Conservation (phyloP, 2,113 vertebrate genomes). For the Cavia aperea region DNA sequence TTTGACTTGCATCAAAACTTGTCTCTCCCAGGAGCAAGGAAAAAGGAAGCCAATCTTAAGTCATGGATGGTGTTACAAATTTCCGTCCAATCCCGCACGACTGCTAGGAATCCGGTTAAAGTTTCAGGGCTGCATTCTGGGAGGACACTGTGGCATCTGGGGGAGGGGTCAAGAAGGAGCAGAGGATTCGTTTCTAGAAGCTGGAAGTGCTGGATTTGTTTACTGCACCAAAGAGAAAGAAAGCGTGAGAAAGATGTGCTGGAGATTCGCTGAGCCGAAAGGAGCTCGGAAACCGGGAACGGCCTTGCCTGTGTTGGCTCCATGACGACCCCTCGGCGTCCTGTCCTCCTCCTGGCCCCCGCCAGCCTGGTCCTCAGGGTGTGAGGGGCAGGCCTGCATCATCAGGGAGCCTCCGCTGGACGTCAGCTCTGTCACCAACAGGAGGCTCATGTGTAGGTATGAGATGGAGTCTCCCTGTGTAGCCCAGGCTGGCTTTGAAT, state of each 20-base stretch:
- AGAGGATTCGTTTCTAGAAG: background rate
- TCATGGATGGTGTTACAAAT: background rate
- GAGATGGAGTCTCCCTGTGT: background rate
- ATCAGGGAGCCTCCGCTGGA: background rate
- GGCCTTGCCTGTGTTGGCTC: background rate
- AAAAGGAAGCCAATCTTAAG: background rate
- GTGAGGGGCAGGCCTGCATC: background rate
- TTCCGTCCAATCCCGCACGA: background rate
- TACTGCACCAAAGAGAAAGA: background rate
- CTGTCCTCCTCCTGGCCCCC: background rate
- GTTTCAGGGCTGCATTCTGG: background rate
- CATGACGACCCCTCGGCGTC: rapidly evolving
- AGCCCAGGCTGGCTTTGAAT: background rate
- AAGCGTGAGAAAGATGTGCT: background rate
- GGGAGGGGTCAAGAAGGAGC: background rate
- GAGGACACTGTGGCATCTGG: background rate
- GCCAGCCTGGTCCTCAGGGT: background rate
- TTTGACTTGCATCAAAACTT: background rate
- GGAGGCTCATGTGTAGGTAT: background rate
- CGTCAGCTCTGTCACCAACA: background rate
- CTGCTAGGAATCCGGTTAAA: background rate
- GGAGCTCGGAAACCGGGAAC: background rate
- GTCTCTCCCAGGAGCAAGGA: background rate
- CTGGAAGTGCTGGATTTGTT: background rate
- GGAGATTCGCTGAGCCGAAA: background rate